Evolutionary conservation across 2,113 vertebrate species (phyloP).

Genomic region (Notothenia rossii): DNA sequence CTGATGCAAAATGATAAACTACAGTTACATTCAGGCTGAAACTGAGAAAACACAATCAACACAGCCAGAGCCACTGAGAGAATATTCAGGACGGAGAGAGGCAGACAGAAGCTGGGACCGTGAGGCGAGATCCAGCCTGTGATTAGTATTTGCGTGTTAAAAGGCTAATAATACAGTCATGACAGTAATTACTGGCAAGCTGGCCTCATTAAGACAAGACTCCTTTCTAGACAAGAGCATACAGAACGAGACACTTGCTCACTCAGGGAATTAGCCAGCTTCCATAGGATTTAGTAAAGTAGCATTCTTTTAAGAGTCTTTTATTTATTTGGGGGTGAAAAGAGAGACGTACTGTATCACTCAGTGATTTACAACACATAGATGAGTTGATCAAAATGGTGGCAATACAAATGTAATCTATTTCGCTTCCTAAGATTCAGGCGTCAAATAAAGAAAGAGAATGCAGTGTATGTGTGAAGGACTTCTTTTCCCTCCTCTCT

Average conservation of each 20-base stretch:
- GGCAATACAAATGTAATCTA: conserved; percentile 43
- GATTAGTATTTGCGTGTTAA: conserved; percentile 50
- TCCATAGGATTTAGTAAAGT: conserved; percentile 19
- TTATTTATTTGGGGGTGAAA: conserved; percentile 7
- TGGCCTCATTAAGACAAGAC: conserved; percentile 58
- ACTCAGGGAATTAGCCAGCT: conserved; percentile 34
- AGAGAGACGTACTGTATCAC: too few relatives aligned
- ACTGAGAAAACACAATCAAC: not conserved
- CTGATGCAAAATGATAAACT: conserved; percentile 35
- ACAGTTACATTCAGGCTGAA: conserved; percentile 11
- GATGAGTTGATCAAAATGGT: not conserved
- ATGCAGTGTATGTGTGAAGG: conserved; percentile 5
- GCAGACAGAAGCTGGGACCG: conserved; percentile 9
- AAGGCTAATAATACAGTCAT: conserved; percentile 64
- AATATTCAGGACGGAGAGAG: not conserved
- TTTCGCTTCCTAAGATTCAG: conserved; percentile 42
- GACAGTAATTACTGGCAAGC: conserved; percentile 56
- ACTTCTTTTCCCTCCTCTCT: conserved; percentile 8
- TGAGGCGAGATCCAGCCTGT: conserved; percentile 33
- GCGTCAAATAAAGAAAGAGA: conserved; percentile 28
- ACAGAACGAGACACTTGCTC: conserved; percentile 32
- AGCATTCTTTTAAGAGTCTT: conserved; percentile 31
- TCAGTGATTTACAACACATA: too few relatives aligned
- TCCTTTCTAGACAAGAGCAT: conserved; percentile 45
- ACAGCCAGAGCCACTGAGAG: not conserved